Percentiles rank a stretch among this genome's conserved stretches.
phyloP scores from a whole-genome alignment of 30 jellyfish, hydroid and myxozoan species.

The Turritopsis dohrnii region DNA sequence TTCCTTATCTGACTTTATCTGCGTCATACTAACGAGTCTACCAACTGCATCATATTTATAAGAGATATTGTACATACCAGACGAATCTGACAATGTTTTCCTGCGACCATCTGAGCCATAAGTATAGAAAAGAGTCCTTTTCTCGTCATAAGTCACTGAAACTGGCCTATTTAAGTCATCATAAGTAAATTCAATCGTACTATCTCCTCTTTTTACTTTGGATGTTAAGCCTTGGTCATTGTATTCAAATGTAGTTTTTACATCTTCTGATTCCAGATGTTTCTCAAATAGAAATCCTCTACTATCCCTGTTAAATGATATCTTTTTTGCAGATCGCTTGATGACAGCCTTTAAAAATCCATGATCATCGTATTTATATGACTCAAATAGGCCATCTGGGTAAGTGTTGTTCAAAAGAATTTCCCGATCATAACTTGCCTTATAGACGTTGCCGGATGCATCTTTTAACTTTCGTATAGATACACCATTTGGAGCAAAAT shows the following conservation, averaged over 20 bases:
- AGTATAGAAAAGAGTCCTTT: neutral
- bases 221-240: neutral
- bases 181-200: slow-evolving; percentile 11
- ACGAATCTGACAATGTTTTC: slow-evolving; percentile 4
- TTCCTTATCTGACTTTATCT: neutral
- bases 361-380: slow-evolving; percentile 5
- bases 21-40: slow-evolving; percentile 13
- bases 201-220: slow-evolving; percentile 1
- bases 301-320: neutral
- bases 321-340: slow-evolving; percentile 3
- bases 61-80: slow-evolving; percentile 31
- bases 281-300: neutral
- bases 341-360: neutral
- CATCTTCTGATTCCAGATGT: slow-evolving; percentile 2
- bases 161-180: slow-evolving; percentile 16
- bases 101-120: slow-evolving; percentile 26
- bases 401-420: neutral
- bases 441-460: slow-evolving; percentile 4
- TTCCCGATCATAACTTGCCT: neutral
- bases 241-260: slow-evolving; percentile 10
- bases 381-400: slow-evolving; percentile 32
- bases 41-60: slow-evolving; percentile 26
- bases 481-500: slow-evolving; percentile 1
- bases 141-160: slow-evolving; percentile 17
- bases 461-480: slow-evolving; percentile 1